Conservation (phyloP, 2,113 vertebrate species). For the Tragelaphus buxtoni region DNA sequence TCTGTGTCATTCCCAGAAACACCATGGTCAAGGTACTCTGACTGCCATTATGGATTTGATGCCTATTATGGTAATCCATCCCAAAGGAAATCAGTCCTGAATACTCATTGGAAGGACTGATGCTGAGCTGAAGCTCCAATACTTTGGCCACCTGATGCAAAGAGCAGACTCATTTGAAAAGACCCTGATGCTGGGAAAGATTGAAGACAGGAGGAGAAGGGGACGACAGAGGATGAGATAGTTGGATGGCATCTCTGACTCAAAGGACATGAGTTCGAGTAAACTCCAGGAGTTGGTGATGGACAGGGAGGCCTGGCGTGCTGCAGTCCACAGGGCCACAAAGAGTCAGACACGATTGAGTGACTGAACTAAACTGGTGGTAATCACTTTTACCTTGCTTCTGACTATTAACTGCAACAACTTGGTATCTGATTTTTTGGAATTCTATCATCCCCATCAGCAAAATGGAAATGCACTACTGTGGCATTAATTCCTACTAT, state of each 20-base stretch:
- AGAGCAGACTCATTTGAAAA: not conserved
- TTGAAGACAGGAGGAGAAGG: not conserved
- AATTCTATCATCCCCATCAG: not conserved
- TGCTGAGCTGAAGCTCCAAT: not conserved
- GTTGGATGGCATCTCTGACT: not conserved
- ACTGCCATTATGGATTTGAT: not conserved
- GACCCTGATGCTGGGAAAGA: not conserved
- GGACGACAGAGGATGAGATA: not conserved
- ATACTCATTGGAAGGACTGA: not conserved
- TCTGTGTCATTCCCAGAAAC: not conserved
- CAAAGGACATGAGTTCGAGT: not conserved
- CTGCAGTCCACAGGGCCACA: not conserved
- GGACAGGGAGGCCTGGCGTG: not conserved
- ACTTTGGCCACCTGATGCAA: not conserved
- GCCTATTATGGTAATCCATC: not conserved
- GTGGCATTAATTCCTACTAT: not conserved
- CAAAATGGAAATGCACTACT: not conserved
- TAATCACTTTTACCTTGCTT: not conserved
- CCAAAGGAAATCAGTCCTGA: not conserved
- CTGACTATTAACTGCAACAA: not conserved
- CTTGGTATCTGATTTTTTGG: not conserved
- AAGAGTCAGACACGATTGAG: not conserved
- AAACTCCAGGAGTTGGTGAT: not conserved
- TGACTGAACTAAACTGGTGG: not conserved
- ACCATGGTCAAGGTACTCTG: not conserved